These are phyloP conservation scores for Cirrhinus mrigala DNA, from an alignment of 2,797 vertebrate species.

Conservation along the genomic window DNA sequence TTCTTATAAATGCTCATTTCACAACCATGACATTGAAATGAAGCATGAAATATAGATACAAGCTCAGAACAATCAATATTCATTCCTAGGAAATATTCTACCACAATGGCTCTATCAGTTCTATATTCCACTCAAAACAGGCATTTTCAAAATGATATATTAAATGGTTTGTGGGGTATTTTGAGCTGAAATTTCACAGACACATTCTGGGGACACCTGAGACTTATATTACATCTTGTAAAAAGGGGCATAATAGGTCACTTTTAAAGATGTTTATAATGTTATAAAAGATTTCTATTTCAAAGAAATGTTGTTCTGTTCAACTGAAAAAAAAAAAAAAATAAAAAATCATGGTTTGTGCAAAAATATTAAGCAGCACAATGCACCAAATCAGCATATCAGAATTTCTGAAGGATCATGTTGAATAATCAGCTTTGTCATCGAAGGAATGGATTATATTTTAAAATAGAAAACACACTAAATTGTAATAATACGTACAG, in stretches of 20 bases:
- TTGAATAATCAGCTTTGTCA: neutral
- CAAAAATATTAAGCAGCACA: neutral
- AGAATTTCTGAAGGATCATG: neutral
- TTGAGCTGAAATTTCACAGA: too few relatives aligned
- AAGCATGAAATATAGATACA: neutral
- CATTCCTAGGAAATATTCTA: neutral
- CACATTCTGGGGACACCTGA: too few relatives aligned
- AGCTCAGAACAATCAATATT: neutral
- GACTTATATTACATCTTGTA: too few relatives aligned
- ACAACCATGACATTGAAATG: neutral
- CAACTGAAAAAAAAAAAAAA: too few relatives aligned
- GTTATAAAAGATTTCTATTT: too few relatives aligned
- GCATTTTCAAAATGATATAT: too few relatives aligned
- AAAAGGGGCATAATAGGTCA: too few relatives aligned
- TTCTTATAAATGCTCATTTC: conserved; percentile 4
- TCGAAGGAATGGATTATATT: neutral
- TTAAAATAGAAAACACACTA: neutral
- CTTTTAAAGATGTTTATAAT: too few relatives aligned
- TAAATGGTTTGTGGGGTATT: too few relatives aligned
- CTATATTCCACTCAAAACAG: too few relatives aligned
- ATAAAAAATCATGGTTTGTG: too few relatives aligned
- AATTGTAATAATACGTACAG: neutral
- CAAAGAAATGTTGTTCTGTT: too few relatives aligned
- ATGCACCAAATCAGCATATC: neutral
- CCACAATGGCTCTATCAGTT: neutral